Evolutionary conservation across 2,888 invertebrate species (phyloP), one percentile per base, ranked within the genome.

Genomic region (Notocelia uddmanniana): DNA sequence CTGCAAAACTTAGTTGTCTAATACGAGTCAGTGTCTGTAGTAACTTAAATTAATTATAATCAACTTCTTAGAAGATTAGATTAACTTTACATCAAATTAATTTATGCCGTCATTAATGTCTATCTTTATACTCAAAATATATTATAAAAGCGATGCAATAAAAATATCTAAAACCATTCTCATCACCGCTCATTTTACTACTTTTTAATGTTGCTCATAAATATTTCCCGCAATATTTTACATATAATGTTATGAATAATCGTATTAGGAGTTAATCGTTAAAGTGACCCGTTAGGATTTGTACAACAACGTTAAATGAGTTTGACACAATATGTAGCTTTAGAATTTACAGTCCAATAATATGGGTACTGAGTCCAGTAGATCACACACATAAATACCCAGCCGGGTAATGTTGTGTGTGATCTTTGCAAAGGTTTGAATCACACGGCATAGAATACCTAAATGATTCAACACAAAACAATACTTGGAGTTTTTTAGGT

Each of bases 251-350:
- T 75, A 83, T 79, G 77, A 76, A 74, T 84, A 81, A 87, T 85
- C 80, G 81, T 84, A 84, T 85, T 82, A 85, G 77, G 79, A 78
- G 78, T 79, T 82, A 81, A 81, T 81, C 80, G 81, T 86, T 86
- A 85, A 86, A 83, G 78, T 77, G 71, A 79, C 73, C 77, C 74
- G 78, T 81, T 77, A 79, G 77, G 68, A 59, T 45, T 75, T 74
- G 67, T 72, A 78, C 75, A 74, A 74, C 74, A 68, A 63, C 70
- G 60, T 81, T 78, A 79, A 79, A 78, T 78, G 78, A 74, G 74
- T 72, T 75, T 76, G 74, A 75, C 66, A 69, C 74, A 70, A 68
- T n/a, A n/a, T n/a, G n/a, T 58, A 52, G 60, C n/a, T 19, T 21
- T n/a, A 62, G 54, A 21, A 55, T 55, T 69, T 69, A 69, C 54